These are phyloP conservation scores for Peromyscus nudipes DNA, from an alignment of 2,797 vertebrate genomes.

Conservation along the genomic window DNA sequence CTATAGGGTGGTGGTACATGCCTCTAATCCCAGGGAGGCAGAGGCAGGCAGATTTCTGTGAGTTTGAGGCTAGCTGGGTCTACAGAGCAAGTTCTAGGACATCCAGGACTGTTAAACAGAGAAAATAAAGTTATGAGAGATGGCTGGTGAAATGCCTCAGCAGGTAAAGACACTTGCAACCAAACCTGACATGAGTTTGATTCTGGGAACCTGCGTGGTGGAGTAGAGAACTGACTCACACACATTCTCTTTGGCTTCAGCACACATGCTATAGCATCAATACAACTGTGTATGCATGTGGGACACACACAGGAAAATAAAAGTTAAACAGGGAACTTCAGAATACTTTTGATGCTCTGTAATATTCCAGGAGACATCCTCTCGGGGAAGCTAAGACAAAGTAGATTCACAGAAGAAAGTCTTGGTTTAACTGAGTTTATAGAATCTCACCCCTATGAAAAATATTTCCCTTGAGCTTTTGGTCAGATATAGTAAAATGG, in stretches of 20 bases:
- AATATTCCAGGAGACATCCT: neutral
- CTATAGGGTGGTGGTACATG: too few relatives aligned
- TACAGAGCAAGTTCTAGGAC: neutral
- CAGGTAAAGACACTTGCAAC: neutral
- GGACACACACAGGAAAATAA: neutral
- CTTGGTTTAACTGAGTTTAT: neutral
- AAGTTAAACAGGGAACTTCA: neutral
- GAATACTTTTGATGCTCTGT: neutral
- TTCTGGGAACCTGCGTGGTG: neutral
- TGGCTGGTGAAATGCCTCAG: neutral
- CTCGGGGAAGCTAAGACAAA: neutral
- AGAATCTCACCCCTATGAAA: neutral
- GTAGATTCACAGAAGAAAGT: neutral
- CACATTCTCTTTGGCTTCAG: neutral
- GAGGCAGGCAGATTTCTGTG: neutral
- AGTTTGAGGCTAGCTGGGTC: neutral
- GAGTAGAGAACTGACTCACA: neutral
- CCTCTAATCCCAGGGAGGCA: neutral
- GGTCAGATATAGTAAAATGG: neutral
- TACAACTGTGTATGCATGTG: neutral
- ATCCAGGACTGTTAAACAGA: neutral
- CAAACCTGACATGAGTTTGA: neutral
- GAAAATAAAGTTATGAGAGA: neutral
- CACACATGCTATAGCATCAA: neutral
- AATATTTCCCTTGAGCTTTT: neutral